Conservation (phyloP, 2,797 vertebrate species). For the Centroberyx gerrardi region DNA sequence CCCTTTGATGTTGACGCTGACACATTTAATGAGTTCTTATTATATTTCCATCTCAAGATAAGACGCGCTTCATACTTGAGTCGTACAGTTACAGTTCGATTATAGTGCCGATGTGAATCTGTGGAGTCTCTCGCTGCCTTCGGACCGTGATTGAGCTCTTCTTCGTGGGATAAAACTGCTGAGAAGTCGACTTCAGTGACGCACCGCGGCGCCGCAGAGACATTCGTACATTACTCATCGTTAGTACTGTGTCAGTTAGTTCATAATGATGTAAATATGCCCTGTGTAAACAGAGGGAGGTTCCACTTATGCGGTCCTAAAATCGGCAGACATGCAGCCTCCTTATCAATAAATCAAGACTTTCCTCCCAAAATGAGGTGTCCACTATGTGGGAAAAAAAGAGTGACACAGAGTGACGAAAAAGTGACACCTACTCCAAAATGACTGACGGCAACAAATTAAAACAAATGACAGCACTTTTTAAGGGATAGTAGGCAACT, state of each 20-base stretch:
- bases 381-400: too few relatives aligned
- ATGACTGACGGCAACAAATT: too few relatives aligned
- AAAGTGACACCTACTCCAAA: too few relatives aligned
- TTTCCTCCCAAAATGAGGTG: too few relatives aligned
- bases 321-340: too few relatives aligned
- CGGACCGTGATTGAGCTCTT: neutral
- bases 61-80: neutral
- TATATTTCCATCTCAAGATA: neutral
- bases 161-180: neutral
- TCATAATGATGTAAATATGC: slow-evolving; percentile 4
- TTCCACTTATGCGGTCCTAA: too few relatives aligned
- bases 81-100: neutral
- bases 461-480: too few relatives aligned
- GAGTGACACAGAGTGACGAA: too few relatives aligned
- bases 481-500: too few relatives aligned
- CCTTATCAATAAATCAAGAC: too few relatives aligned
- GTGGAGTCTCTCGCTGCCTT: neutral
- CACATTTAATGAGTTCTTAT: neutral
- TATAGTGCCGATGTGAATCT: neutral
- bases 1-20: neutral
- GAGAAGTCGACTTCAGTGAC: neutral
- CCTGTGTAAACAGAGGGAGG: neutral
- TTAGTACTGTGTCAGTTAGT: neutral
- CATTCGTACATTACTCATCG: neutral
- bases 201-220: neutral